These are phyloP conservation scores for Hyposmocoma kahamanoa DNA, from an alignment of 1,140 invertebrate genomes.

Conservation along the genomic window DNA sequence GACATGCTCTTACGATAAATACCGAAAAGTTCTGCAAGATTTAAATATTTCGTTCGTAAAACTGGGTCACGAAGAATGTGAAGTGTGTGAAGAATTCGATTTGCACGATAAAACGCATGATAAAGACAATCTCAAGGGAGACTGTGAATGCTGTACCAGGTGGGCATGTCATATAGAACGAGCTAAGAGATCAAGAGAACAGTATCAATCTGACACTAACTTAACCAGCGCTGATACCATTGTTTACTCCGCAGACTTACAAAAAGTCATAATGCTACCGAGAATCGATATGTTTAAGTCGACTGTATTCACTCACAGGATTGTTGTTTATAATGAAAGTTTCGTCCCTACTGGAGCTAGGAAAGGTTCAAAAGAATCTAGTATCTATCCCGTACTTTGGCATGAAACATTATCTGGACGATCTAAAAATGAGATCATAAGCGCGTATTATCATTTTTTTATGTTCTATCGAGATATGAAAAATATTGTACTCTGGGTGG, in stretches of 20 bases:
- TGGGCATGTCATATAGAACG: neutral
- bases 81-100: neutral
- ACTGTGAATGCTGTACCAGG: neutral
- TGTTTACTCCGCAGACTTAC: slow-evolving; percentile 4
- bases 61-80: neutral
- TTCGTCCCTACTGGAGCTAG: slow-evolving; percentile 1
- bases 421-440: slow-evolving; percentile 12
- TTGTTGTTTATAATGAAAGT: slow-evolving; percentile 5
- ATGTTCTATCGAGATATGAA: slow-evolving; percentile 9
- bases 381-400: slow-evolving; percentile 10
- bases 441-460: slow-evolving; percentile 8
- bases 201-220: neutral
- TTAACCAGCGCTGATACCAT: neutral
- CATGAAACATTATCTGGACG: slow-evolving; percentile 12
- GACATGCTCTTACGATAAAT: too few species aligned
- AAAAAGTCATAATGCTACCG: slow-evolving; percentile 7
- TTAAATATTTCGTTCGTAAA: neutral
- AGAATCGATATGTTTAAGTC: slow-evolving; percentile 2
- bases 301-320: neutral
- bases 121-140: neutral
- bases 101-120: neutral
- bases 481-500: slow-evolving; percentile 22
- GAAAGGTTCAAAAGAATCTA: slow-evolving; percentile 1
- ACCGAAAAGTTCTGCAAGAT: too few species aligned
- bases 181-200: neutral